Percentiles rank a stretch among this genome's conserved stretches.
Evolutionary conservation across 2,797 vertebrate genomes (phyloP).

Genomic region (Aphelocoma californica): DNA sequence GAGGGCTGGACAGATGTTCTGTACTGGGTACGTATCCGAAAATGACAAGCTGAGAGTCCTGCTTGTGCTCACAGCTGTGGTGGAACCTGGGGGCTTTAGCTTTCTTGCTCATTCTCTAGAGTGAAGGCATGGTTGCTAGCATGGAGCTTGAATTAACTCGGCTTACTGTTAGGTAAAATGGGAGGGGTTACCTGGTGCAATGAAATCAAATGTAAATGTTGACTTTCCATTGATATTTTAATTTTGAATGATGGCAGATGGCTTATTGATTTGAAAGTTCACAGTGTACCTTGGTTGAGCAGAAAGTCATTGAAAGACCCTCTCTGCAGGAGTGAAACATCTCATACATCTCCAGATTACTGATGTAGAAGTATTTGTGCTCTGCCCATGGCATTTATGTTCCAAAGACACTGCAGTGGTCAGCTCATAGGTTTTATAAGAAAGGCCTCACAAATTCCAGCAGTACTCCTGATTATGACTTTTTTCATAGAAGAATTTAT

Average conservation of each 20-base stretch:
- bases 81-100: neutral
- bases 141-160: neutral
- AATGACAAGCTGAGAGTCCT: neutral
- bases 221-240: neutral
- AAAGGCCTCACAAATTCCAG: neutral
- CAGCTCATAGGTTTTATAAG: neutral
- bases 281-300: neutral
- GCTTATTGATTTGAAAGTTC: neutral
- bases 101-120: neutral
- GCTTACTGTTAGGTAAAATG: neutral
- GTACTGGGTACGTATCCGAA: conserved; percentile 88
- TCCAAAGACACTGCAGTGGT: neutral
- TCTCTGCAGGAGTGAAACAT: conserved; percentile 10
- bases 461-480: neutral
- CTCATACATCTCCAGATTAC: neutral
- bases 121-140: neutral
- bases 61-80: neutral
- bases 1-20: conserved; percentile 97
- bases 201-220: neutral
- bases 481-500: neutral
- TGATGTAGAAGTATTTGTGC: neutral
- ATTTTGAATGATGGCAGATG: neutral
- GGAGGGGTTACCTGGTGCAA: neutral
- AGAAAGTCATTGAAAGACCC: neutral
- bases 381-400: neutral